phyloP scores from a whole-genome alignment of 2,888 invertebrate genomes.

The Andricus quercusramuli region DNA sequence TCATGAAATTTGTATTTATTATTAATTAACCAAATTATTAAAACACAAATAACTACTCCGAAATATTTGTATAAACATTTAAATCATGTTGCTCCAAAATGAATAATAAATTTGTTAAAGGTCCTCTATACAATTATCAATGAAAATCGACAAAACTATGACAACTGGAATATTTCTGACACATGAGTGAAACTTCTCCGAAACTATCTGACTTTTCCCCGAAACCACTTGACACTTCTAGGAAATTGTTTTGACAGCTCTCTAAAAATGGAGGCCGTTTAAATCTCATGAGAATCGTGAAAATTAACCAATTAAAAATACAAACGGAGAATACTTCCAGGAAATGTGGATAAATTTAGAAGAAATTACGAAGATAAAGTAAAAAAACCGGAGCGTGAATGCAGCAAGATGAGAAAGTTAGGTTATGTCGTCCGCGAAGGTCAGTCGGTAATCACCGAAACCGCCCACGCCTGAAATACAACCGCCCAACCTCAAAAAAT shows the following conservation, averaged over 20 bases:
- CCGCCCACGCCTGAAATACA: slow-evolving; percentile 24
- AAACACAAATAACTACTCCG: too few relatives aligned
- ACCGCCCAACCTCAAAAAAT: slow-evolving; percentile 34
- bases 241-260: neutral
- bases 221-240: neutral
- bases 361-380: neutral
- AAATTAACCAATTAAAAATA: neutral
- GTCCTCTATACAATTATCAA: neutral
- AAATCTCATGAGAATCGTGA: neutral
- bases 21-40: too few relatives aligned
- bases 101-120: neutral
- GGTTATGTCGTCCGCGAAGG: slow-evolving; percentile 25
- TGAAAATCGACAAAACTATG: neutral
- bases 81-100: neutral
- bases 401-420: slow-evolving; percentile 2
- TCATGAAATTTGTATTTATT: neutral
- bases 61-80: too few relatives aligned
- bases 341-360: neutral
- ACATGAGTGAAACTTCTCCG: neutral
- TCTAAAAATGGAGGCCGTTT: neutral
- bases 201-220: neutral
- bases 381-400: neutral
- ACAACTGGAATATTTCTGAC: neutral
- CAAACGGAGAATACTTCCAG: neutral
- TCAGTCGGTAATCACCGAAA: slow-evolving; percentile 14